These are phyloP conservation scores for Scyliorhinus canicula DNA, from an alignment of 2,797 vertebrate genomes.

Conservation along the genomic window DNA sequence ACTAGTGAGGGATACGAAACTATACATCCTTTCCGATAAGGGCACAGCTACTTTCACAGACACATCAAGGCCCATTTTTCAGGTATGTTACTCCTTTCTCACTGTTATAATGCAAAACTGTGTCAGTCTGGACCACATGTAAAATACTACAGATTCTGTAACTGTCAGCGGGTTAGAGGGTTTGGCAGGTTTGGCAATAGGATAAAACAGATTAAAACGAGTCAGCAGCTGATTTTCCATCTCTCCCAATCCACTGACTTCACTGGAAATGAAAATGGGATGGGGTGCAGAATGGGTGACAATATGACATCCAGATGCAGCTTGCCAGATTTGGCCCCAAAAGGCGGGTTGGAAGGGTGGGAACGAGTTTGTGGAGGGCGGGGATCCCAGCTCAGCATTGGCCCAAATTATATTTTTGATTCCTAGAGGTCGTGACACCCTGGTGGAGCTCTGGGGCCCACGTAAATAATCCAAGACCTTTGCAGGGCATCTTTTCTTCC, in stretches of 20 bases:
- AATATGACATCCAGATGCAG: background rate
- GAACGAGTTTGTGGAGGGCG: fast-evolving
- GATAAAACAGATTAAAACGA: background rate
- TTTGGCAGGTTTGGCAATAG: background rate
- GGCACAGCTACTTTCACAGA: constrained; percentile 47
- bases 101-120: background rate
- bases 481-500: background rate
- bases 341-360: background rate
- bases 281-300: background rate
- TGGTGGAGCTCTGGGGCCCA: background rate
- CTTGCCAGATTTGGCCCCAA: background rate
- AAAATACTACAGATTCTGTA: background rate
- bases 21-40: constrained; percentile 56
- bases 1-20: constrained; percentile 50
- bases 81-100: constrained; percentile 46
- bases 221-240: background rate
- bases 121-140: background rate
- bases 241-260: background rate
- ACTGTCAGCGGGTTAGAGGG: background rate
- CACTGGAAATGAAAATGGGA: background rate
- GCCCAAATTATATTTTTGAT: background rate
- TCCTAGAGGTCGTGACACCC: background rate
- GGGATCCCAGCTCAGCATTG: background rate
- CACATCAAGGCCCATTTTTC: constrained; percentile 49
- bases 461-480: background rate